These are phyloP conservation scores for Lasiurus cinereus DNA, from an alignment of 2,113 vertebrate species.

Conservation along the genomic window DNA sequence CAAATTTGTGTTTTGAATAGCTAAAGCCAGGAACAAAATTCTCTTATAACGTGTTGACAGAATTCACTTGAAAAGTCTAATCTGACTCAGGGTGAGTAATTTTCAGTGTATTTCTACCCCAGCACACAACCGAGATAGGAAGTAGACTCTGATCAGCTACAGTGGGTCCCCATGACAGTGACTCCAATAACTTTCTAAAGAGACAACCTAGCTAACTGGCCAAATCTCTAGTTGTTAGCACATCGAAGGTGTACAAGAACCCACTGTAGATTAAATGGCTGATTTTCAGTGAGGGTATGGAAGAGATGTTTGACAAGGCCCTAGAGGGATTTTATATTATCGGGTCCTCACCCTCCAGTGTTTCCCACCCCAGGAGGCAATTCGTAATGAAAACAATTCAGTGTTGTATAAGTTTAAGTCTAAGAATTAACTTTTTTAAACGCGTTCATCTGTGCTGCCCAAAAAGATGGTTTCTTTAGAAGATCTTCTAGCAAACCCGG, in stretches of 20 bases:
- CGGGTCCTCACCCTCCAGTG: not conserved
- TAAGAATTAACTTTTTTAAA: conserved; percentile 23
- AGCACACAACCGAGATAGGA: not conserved
- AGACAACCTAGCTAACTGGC: not conserved
- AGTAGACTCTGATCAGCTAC: not conserved
- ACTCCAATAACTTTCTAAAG: not conserved
- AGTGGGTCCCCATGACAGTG: not conserved
- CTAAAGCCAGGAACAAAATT: conserved; percentile 50
- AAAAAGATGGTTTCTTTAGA: not conserved
- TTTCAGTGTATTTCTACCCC: not conserved
- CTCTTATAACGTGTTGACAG: conserved; percentile 31
- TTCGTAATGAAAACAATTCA: conserved; percentile 31
- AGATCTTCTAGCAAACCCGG: not conserved
- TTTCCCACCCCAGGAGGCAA: not conserved
- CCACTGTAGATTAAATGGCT: not conserved
- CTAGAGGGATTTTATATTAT: not conserved
- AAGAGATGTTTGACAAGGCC: not conserved
- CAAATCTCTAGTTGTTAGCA: not conserved
- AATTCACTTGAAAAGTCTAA: conserved; percentile 25
- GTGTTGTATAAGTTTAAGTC: not conserved
- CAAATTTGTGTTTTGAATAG: conserved; percentile 39
- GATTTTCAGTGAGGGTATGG: not conserved
- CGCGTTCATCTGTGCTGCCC: not conserved
- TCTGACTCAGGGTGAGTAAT: not conserved
- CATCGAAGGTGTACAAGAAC: not conserved